A percentile compares a stretch with the other conserved stretches of the same genome.
Conservation (phyloP, 2,113 vertebrate genomes). For the Lanius ludovicianus region DNA sequence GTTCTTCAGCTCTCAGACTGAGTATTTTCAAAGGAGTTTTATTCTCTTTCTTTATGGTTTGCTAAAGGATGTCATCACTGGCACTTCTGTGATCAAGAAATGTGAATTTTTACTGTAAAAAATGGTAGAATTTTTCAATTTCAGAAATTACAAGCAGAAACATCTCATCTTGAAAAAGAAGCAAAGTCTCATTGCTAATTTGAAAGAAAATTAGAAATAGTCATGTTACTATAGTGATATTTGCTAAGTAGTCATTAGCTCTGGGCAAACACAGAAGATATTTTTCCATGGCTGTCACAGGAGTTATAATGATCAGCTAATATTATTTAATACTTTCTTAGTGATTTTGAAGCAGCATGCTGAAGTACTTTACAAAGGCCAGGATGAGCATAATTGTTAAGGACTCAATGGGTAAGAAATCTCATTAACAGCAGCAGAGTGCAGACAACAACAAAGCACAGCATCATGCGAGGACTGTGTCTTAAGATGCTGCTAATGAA, state of each 20-base stretch:
- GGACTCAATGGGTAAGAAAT: background rate
- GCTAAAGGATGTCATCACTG: background rate
- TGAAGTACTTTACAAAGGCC: background rate
- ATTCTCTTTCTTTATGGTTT: background rate
- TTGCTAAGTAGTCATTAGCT: conserved; percentile 12
- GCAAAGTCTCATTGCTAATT: background rate
- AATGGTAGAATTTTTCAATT: background rate
- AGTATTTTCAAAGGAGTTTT: background rate
- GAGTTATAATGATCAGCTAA: conserved; percentile 12
- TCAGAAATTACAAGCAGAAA: background rate
- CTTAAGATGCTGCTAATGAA: background rate
- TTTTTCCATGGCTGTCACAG: background rate
- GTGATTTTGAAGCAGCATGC: background rate
- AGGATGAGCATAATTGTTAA: background rate
- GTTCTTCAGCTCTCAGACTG: background rate
- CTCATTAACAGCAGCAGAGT: background rate
- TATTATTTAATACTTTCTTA: conserved; percentile 26
- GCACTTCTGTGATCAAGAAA: background rate
- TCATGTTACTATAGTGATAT: background rate
- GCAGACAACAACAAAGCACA: background rate
- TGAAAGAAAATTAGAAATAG: conserved; percentile 16
- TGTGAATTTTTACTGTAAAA: background rate
- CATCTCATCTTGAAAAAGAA: background rate
- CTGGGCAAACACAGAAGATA: background rate
- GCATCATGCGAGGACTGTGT: background rate